A percentile compares a stretch with the other conserved stretches of the same genome.
Evolutionary conservation across 2,888 invertebrate species (phyloP).

Genomic region (Molorchus minor): DNA sequence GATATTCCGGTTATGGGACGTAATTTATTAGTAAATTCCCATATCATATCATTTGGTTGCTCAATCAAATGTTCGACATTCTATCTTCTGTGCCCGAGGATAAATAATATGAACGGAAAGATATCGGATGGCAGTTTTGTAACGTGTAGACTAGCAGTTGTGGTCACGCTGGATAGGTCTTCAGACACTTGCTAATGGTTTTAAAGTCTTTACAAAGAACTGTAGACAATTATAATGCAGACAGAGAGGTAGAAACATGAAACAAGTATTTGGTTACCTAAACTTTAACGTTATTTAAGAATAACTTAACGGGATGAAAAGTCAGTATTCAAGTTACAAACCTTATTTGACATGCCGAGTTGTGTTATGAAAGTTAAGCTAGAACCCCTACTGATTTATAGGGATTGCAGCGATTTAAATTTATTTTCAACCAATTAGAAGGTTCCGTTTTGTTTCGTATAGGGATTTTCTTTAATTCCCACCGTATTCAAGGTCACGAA

Average conservation of each 20-base stretch:
- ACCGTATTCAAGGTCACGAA: no score
- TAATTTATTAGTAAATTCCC: constrained; percentile 62
- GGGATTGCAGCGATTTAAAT: no score
- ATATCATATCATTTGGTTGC: constrained; percentile 60
- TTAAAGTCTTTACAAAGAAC: constrained; percentile 35
- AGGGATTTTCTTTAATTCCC: no score
- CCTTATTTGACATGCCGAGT: no score
- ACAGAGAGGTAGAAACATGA: constrained; percentile 1
- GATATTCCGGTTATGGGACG: constrained; percentile 29
- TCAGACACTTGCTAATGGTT: constrained; percentile 33
- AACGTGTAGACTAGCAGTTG: constrained; percentile 35
- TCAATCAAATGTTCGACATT: constrained; percentile 52
- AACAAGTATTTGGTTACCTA: constrained; percentile 12
- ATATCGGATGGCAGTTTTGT: constrained; percentile 30
- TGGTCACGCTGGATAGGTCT: constrained; percentile 41
- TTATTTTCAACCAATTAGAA: no score
- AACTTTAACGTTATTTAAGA: no score
- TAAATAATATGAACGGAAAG: constrained; percentile 14
- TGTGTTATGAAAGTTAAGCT: no score
- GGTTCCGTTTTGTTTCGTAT: no score
- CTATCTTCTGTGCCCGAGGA: constrained; percentile 38
- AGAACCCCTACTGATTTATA: no score
- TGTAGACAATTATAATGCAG: constrained; percentile 8
- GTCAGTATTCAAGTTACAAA: no score
- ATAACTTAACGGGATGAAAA: no score